These are phyloP conservation scores for Calyptomena viridis DNA, from an alignment of 2,113 vertebrate species.

Conservation along the genomic window DNA sequence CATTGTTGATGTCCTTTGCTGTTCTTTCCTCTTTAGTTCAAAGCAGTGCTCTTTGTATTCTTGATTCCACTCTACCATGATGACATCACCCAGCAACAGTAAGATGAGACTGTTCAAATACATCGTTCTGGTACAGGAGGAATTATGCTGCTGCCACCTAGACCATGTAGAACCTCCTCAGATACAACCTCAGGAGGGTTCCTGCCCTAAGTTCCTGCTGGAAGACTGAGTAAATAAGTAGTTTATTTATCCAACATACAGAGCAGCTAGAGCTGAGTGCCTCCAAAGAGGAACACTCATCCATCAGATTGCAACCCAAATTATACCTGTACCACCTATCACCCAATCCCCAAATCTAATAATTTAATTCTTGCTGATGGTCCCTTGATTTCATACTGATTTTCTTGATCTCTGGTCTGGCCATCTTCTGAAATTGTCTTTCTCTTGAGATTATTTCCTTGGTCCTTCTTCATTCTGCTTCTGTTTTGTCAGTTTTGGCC, in stretches of 20 bases:
- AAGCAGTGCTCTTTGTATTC: neutral
- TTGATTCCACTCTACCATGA: neutral
- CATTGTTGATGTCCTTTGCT: neutral
- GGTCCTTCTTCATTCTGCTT: neutral
- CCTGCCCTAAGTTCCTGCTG: neutral
- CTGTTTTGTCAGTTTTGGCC: neutral
- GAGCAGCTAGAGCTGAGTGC: neutral
- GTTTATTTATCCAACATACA: neutral
- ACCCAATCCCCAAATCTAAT: rapidly evolving
- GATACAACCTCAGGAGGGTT: neutral
- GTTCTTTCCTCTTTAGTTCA: neutral
- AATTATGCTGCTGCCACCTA: rapidly evolving
- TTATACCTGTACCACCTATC: neutral
- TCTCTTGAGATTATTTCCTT: neutral
- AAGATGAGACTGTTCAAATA: neutral
- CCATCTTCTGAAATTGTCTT: neutral
- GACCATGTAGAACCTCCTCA: rapidly evolving
- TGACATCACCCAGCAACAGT: neutral
- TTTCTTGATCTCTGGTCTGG: neutral
- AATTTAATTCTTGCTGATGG: neutral
- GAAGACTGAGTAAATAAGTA: neutral
- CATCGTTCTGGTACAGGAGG: rapidly evolving
- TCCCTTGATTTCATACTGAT: no score
- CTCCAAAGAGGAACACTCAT: no score
- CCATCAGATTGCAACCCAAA: rapidly evolving